Evolutionary conservation across 2,113 vertebrate genomes (phyloP).

Genomic region (Nicator chloris): DNA sequence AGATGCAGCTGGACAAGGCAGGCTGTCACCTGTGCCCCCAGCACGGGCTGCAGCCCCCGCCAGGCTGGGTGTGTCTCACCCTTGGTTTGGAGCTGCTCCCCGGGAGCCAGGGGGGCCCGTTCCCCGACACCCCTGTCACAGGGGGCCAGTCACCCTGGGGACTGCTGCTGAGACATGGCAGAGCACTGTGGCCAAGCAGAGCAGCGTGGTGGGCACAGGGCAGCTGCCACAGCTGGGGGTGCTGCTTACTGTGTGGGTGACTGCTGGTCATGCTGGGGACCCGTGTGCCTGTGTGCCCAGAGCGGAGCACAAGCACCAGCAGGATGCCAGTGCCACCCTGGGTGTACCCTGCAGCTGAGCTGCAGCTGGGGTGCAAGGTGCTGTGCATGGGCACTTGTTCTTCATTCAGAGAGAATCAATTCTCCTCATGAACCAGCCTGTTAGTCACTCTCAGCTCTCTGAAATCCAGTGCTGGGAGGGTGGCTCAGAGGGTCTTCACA

Average conservation of each 20-base stretch:
- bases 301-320: accelerated
- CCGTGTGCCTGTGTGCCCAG: accelerated
- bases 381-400: background rate
- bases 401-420: background rate
- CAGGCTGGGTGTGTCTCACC: accelerated
- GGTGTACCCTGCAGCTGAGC: background rate
- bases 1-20: background rate
- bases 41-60: background rate
- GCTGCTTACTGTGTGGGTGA: background rate
- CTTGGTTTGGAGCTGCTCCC: background rate
- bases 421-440: background rate
- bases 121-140: background rate
- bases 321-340: accelerated
- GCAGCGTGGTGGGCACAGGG: background rate
- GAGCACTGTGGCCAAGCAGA: no score
- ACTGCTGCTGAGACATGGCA: accelerated
- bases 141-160: accelerated
- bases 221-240: background rate
- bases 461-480: background rate
- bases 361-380: background rate
- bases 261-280: background rate
- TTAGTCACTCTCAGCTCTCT: background rate
- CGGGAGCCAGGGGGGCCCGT: no score
- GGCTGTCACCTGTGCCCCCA: background rate
- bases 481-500: background rate